phyloP scores from a whole-genome alignment of 2,797 vertebrate species.

The Trachops cirrhosus region DNA sequence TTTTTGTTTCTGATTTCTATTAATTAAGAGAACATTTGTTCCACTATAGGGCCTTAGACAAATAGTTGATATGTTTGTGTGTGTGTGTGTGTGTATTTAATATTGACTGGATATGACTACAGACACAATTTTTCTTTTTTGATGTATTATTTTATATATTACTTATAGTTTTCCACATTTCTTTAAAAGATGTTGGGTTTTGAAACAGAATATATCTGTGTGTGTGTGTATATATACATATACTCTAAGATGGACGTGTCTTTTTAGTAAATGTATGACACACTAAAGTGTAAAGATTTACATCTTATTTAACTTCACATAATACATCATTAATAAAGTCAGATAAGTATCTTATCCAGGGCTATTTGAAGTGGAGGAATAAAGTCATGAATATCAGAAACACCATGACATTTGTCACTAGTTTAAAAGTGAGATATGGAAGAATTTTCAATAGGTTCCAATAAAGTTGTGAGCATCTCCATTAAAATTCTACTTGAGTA shows the following conservation, averaged over 20 bases:
- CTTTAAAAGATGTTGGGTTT: not conserved
- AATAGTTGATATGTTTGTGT: not conserved
- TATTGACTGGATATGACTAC: not conserved
- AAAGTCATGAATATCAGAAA: conserved; percentile 29
- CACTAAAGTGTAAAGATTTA: not conserved
- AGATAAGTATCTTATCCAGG: not conserved
- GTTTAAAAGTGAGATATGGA: conserved; percentile 27
- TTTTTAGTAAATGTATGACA: not conserved
- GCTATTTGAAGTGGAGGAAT: conserved; percentile 32
- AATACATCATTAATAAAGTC: not conserved
- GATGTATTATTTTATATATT: not conserved
- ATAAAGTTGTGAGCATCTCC: conserved; percentile 55
- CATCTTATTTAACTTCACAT: not conserved
- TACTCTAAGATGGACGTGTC: not conserved
- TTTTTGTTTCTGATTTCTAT: not conserved
- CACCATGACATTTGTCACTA: conserved; percentile 29
- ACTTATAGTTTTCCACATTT: not conserved
- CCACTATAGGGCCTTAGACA: not conserved
- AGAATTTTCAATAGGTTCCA: conserved; percentile 48
- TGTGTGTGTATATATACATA: not conserved
- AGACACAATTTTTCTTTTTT: not conserved
- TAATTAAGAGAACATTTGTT: not conserved
- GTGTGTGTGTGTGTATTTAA: not conserved
- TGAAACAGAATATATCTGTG: not conserved
- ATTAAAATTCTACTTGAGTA: conserved; percentile 75